These are phyloP conservation scores for Chloroceryle inda DNA, from an alignment of 2,797 vertebrate species.

Conservation along the genomic window DNA sequence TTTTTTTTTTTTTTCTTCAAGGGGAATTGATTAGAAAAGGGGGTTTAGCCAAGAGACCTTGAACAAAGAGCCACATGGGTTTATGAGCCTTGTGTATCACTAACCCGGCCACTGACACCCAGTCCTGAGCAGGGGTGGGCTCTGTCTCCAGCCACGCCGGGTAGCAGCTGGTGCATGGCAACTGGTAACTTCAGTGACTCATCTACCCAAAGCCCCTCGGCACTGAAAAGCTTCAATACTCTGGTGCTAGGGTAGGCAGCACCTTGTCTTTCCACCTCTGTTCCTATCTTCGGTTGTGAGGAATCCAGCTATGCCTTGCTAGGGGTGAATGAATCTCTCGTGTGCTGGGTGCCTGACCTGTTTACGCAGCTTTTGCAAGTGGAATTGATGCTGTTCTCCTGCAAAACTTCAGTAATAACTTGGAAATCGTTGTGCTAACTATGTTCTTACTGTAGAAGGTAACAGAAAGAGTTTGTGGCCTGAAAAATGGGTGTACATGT, in stretches of 20 bases:
- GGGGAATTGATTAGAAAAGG: neutral
- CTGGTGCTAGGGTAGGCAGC: accelerated
- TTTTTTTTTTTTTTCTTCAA: neutral
- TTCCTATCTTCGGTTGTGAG: neutral
- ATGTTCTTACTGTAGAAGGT: neutral
- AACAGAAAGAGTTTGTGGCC: neutral
- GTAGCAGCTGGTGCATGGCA: no score
- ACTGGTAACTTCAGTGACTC: neutral
- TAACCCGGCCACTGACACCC: no score
- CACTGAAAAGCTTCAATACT: accelerated
- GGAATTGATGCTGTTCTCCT: neutral
- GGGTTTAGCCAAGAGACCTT: neutral
- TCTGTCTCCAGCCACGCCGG: no score
- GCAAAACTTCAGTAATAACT: neutral
- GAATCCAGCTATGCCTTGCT: neutral
- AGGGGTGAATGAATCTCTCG: neutral
- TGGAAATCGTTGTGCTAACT: neutral
- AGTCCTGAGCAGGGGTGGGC: no score
- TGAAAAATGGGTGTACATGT: accelerated
- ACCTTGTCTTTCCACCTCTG: neutral
- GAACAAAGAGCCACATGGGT: neutral
- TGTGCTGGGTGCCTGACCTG: neutral
- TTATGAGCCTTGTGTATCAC: neutral
- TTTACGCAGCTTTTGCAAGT: neutral
- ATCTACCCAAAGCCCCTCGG: neutral